Evolutionary conservation across 2,888 invertebrate species (phyloP).

Genomic region (Fissipunctia ypsillon): DNA sequence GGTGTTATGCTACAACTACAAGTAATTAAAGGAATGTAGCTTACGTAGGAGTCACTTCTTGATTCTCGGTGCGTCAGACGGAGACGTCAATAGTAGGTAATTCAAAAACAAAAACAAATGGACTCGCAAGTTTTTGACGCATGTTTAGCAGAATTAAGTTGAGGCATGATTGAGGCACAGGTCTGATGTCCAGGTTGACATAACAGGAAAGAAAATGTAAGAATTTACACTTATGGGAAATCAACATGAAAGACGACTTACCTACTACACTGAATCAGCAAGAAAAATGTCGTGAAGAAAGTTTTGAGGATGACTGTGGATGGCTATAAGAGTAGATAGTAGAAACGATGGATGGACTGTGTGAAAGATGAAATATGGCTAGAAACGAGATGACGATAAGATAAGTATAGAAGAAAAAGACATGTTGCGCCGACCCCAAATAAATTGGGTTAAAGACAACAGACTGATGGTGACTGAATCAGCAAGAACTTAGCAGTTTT

Average conservation of each 20-base stretch:
- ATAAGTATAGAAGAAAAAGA: no score
- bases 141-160: constrained; percentile 35
- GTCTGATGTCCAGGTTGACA: background rate
- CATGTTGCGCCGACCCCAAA: no score
- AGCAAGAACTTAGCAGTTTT: no score
- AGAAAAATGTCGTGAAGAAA: background rate
- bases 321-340: no score
- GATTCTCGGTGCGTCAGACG: constrained; percentile 33
- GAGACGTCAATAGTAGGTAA: constrained; percentile 22
- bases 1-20: background rate
- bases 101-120: constrained; percentile 48
- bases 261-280: background rate
- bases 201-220: constrained; percentile 34
- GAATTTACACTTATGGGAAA: constrained; percentile 6
- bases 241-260: background rate
- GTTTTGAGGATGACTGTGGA: no score
- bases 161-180: constrained; percentile 22
- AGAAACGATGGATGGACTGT: no score
- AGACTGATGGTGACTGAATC: no score
- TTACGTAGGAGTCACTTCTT: constrained; percentile 17
- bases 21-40: constrained; percentile 2
- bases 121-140: constrained; percentile 40
- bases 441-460: no score
- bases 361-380: no score
- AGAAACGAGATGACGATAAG: no score